These are phyloP conservation scores for Lophotriccus pileatus DNA, from an alignment of 2,797 vertebrate genomes.

Conservation along the genomic window DNA sequence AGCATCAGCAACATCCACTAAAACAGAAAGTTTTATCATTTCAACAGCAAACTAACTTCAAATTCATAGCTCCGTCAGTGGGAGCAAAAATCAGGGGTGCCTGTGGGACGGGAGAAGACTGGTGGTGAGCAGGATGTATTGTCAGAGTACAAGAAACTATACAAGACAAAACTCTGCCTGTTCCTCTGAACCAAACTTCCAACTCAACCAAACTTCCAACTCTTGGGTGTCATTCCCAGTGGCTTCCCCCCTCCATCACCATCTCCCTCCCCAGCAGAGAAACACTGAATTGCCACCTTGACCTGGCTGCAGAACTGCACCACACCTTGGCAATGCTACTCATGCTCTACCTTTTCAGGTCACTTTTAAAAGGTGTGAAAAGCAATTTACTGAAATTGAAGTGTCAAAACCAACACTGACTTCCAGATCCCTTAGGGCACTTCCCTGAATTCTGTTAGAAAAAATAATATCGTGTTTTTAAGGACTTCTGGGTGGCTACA, in stretches of 20 bases:
- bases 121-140: not conserved
- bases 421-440: not conserved
- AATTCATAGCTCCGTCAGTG: not conserved
- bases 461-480: not conserved
- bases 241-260: not conserved
- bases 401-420: not conserved
- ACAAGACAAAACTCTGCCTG: not conserved
- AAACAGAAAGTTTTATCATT: not conserved
- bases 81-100: not conserved
- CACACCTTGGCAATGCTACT: not conserved
- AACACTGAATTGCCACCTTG: not conserved
- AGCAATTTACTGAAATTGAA: not conserved
- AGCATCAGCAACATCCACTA: not conserved
- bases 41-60: not conserved
- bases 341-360: not conserved
- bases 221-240: not conserved
- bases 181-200: not conserved
- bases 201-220: not conserved
- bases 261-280: not conserved
- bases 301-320: not conserved
- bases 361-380: not conserved
- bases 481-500: not conserved
- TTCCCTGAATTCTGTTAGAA: not conserved
- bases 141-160: not conserved
- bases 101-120: not conserved